Conservation (phyloP, 2,113 vertebrate genomes). For the Progne subis region DNA sequence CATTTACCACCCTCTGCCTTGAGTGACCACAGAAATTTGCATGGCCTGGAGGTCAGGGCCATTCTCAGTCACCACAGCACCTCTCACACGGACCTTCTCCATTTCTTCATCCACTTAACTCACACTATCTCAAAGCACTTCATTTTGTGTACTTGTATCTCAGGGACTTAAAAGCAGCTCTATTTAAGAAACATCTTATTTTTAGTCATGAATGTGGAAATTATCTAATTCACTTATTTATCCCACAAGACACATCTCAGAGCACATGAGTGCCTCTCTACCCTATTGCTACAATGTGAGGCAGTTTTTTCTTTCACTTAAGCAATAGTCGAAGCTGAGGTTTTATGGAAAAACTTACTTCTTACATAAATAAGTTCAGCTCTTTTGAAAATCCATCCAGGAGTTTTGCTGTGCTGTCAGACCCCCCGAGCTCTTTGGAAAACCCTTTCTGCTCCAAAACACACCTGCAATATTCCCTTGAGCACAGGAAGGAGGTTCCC, state of each 20-base stretch:
- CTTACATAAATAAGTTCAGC: background rate
- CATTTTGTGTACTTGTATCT: background rate
- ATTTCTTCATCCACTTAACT: background rate
- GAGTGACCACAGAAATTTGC: background rate
- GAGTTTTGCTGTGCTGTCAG: background rate
- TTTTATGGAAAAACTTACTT: background rate
- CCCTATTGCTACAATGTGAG: accelerated
- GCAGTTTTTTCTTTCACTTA: background rate
- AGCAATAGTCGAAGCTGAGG: background rate
- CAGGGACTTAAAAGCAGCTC: background rate
- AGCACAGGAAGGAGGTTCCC: background rate
- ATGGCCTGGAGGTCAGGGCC: background rate
- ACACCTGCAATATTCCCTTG: background rate
- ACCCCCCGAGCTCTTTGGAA: background rate
- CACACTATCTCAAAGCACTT: background rate
- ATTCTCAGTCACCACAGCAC: background rate
- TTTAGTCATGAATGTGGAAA: background rate
- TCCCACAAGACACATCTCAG: background rate
- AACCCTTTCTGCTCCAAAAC: background rate
- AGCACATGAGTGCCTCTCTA: background rate
- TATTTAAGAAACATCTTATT: background rate
- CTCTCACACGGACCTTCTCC: background rate
- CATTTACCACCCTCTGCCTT: background rate
- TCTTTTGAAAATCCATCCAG: background rate
- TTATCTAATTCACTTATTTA: background rate